Percentiles rank a stretch among this genome's conserved stretches.
These are phyloP conservation scores for Anoplolepis gracilipes DNA, from an alignment of 1,140 invertebrate genomes.

Conservation along the genomic window DNA sequence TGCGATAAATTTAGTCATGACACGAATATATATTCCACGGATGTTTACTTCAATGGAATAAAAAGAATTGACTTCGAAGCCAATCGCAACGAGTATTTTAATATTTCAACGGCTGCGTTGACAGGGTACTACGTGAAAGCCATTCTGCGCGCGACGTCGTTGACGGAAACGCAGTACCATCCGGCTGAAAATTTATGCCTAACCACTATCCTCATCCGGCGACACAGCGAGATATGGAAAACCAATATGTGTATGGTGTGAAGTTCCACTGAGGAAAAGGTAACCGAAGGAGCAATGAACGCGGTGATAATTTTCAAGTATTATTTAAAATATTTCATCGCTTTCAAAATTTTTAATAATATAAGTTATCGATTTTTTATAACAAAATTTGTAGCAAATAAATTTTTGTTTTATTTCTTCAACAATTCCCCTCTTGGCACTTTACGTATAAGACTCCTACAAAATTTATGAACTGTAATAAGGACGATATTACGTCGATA, in stretches of 20 bases:
- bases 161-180: slow-evolving; percentile 52
- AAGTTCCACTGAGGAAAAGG: slow-evolving; percentile 36
- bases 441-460: background rate
- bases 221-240: slow-evolving; percentile 13
- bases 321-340: background rate
- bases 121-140: slow-evolving; percentile 41
- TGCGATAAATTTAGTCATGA: slow-evolving; percentile 28
- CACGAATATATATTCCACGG: slow-evolving; percentile 33
- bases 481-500: slow-evolving; percentile 33
- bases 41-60: slow-evolving; percentile 30
- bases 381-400: slow-evolving; percentile 17
- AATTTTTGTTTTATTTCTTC: background rate
- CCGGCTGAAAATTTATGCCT: slow-evolving; percentile 60
- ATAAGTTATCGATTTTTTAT: background rate
- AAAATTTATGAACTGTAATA: background rate
- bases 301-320: background rate
- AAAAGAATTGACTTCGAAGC: slow-evolving; percentile 39
- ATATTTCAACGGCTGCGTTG: slow-evolving; percentile 55
- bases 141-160: slow-evolving; percentile 20
- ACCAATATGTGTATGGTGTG: slow-evolving; percentile 34
- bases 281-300: background rate
- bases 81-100: slow-evolving; percentile 57
- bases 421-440: background rate
- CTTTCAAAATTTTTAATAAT: background rate
- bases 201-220: slow-evolving; percentile 24